Evolutionary conservation across 2,888 invertebrate species (phyloP).

Genomic region (Conistra vaccinii): DNA sequence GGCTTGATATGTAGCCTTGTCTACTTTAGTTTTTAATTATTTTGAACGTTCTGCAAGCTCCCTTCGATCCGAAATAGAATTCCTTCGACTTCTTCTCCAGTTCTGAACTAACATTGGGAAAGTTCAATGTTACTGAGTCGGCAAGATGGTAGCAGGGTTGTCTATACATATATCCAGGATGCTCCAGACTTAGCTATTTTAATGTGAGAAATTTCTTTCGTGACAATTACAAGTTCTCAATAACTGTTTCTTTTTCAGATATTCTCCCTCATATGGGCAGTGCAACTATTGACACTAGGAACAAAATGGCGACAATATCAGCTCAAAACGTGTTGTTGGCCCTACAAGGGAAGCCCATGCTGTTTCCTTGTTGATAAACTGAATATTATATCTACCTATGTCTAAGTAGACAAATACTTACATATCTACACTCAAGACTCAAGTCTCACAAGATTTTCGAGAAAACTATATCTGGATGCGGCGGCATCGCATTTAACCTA

Average conservation of each 20-base stretch:
- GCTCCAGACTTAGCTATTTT: too few relatives aligned
- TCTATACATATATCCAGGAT: too few relatives aligned
- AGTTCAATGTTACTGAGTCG: too few relatives aligned
- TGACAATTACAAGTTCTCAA: too few relatives aligned
- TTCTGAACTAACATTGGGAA: too few relatives aligned
- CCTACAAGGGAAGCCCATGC: constrained; percentile 91
- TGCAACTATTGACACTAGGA: constrained; percentile 94
- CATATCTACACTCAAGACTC: not conserved
- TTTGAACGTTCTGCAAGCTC: too few relatives aligned
- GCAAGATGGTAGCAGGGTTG: too few relatives aligned
- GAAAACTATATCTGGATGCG: constrained; percentile 1
- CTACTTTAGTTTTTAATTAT: too few relatives aligned
- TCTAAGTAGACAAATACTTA: not conserved
- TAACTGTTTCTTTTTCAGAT: constrained; percentile 88
- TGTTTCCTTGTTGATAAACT: constrained; percentile 68
- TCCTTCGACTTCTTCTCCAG: too few relatives aligned
- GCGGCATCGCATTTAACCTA: constrained; percentile 16
- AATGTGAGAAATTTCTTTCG: too few relatives aligned
- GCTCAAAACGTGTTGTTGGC: constrained; percentile 94
- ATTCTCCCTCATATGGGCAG: constrained; percentile 96
- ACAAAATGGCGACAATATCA: constrained; percentile 94
- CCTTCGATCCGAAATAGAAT: too few relatives aligned
- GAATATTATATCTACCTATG: not conserved
- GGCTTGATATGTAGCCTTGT: too few relatives aligned
- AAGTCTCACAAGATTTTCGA: constrained; percentile 4